Percentiles rank a stretch among this genome's conserved stretches.
Evolutionary conservation across 2,888 invertebrate species (phyloP).

Genomic region (Polylopha cassiicola): DNA sequence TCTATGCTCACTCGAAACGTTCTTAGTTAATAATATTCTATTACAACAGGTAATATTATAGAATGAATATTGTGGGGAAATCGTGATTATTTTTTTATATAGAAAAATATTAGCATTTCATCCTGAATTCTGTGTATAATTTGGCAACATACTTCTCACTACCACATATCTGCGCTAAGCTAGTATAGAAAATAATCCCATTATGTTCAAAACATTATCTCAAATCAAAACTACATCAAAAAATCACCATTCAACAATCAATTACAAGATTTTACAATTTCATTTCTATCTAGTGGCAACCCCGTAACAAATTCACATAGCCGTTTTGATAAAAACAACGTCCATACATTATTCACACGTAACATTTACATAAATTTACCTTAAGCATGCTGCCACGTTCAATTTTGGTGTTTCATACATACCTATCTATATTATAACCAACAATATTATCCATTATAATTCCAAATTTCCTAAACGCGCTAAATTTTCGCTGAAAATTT

Average conservation of each 20-base stretch:
- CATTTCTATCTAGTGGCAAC: slow-evolving; percentile 38
- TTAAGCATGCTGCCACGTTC: slow-evolving; percentile 34
- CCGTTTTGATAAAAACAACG: slow-evolving; percentile 16
- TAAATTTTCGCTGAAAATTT: slow-evolving; percentile 39
- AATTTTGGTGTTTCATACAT: slow-evolving; percentile 38
- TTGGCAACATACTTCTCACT: slow-evolving; percentile 50
- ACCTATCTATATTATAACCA: slow-evolving; percentile 42
- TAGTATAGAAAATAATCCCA: slow-evolving; percentile 21
- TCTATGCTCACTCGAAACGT: too few species aligned
- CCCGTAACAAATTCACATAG: slow-evolving; percentile 25
- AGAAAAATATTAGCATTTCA: slow-evolving; percentile 43
- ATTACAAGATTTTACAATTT: slow-evolving; percentile 9
- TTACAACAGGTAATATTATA: slow-evolving; percentile 10
- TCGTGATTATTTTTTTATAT: slow-evolving; percentile 33
- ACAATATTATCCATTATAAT: slow-evolving; percentile 33
- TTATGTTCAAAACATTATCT: neutral
- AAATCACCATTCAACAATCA: slow-evolving; percentile 8
- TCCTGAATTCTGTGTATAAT: slow-evolving; percentile 39
- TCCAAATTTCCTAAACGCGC: slow-evolving; percentile 32
- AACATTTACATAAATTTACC: slow-evolving; percentile 37
- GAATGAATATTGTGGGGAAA: slow-evolving; percentile 12
- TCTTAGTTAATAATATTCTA: too few species aligned
- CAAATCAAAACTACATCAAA: slow-evolving; percentile 1
- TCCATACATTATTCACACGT: slow-evolving; percentile 32
- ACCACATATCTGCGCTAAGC: slow-evolving; percentile 27